Conservation (phyloP, 2,888 invertebrate genomes). For the Drosophila neotestacea region DNA sequence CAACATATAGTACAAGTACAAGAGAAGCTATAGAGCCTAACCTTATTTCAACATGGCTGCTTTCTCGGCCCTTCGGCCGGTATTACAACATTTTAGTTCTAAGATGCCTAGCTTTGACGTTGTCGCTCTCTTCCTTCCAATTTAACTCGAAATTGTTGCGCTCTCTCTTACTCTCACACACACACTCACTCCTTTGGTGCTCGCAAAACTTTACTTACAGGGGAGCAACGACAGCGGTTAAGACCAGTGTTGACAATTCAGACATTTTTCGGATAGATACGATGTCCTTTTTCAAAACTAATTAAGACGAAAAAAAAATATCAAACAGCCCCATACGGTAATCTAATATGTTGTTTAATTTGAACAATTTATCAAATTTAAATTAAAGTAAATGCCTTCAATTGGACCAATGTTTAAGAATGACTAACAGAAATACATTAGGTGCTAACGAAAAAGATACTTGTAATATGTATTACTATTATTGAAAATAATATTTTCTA, state of each 20-base stretch:
- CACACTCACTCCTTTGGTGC: conserved; percentile 20
- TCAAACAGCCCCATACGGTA: too few species aligned
- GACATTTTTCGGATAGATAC: too few species aligned
- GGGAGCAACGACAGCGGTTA: conserved; percentile 21
- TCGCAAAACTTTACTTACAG: conserved; percentile 62
- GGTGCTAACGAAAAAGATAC: too few species aligned
- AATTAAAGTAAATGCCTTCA: too few species aligned
- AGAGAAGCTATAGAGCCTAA: conserved; percentile 53
- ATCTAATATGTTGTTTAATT: too few species aligned
- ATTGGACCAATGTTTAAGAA: too few species aligned
- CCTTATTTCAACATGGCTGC: conserved; percentile 75
- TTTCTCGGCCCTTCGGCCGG: conserved; percentile 60
- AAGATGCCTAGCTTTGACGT: conserved; percentile 52
- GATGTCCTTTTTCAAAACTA: too few species aligned
- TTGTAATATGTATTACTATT: too few species aligned
- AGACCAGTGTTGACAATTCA: not conserved
- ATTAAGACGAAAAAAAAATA: too few species aligned
- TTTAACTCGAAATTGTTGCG: conserved; percentile 65
- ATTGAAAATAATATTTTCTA: too few species aligned
- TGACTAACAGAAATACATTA: too few species aligned
- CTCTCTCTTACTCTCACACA: conserved; percentile 46
- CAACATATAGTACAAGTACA: conserved; percentile 21
- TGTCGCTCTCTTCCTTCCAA: conserved; percentile 45
- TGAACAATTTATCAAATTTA: too few species aligned
- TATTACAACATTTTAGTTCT: conserved; percentile 78